phyloP scores from a whole-genome alignment of 2,888 invertebrate genomes.

The Acanthoscelides obtectus region DNA sequence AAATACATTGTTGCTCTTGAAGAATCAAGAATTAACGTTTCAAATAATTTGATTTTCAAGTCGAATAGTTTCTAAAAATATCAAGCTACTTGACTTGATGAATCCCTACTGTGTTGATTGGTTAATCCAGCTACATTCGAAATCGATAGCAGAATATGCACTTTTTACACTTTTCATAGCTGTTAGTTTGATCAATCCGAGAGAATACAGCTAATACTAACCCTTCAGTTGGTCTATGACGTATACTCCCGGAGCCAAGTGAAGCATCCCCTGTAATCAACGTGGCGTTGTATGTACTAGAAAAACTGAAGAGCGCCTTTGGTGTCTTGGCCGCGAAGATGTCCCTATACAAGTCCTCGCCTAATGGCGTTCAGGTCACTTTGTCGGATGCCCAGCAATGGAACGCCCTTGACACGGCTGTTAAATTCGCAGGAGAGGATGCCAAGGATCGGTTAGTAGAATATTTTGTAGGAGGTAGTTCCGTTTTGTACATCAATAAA shows the following conservation, averaged over 20 bases:
- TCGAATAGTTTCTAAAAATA: too few species aligned
- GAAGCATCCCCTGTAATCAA: slow-evolving; percentile 11
- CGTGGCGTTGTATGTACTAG: slow-evolving; percentile 28
- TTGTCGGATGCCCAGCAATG: slow-evolving; percentile 33
- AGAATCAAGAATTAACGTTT: too few species aligned
- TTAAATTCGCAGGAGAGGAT: slow-evolving; percentile 62
- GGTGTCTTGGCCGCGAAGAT: slow-evolving; percentile 38
- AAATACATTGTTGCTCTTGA: too few species aligned
- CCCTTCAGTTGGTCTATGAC: not conserved
- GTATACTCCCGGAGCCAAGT: not conserved
- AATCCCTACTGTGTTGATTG: too few species aligned
- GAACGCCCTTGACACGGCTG: slow-evolving; percentile 50
- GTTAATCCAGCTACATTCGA: too few species aligned
- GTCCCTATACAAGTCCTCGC: slow-evolving; percentile 53
- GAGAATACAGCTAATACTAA: too few species aligned
- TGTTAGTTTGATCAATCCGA: too few species aligned
- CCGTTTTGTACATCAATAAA: too few species aligned
- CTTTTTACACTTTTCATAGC: too few species aligned
- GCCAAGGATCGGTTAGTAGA: slow-evolving; percentile 51
- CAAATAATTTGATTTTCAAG: too few species aligned
- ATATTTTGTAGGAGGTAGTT: not conserved
- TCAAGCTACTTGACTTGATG: too few species aligned
- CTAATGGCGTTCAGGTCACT: slow-evolving; percentile 51
- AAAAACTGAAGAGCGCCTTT: slow-evolving; percentile 2
- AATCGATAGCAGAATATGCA: too few species aligned